Evolutionary conservation across 1,140 invertebrate species (phyloP).

Genomic region (Meteorus sp.): DNA sequence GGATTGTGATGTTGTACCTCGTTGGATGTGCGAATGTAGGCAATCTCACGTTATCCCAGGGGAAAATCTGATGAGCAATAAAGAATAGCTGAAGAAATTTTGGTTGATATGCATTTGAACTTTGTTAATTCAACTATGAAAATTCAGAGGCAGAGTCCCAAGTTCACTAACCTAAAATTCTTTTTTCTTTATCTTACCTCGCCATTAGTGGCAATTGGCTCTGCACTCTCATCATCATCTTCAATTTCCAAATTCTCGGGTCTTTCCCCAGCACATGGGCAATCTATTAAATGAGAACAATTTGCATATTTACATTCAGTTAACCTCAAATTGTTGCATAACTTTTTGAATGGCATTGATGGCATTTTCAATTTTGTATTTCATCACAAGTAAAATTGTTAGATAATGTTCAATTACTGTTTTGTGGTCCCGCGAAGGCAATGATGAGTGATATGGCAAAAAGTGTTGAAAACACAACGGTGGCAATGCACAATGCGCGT

Average conservation of each 20-base stretch:
- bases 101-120: background rate
- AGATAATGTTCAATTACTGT: constrained; percentile 55
- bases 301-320: background rate
- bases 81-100: background rate
- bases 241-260: constrained; percentile 65
- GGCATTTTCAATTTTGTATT: background rate
- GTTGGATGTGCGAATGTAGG: constrained; percentile 79
- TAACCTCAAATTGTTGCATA: background rate
- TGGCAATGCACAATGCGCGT: constrained; percentile 77
- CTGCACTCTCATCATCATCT: constrained; percentile 63
- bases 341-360: no score
- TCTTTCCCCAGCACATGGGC: constrained; percentile 71
- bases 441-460: constrained; percentile 83
- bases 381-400: background rate
- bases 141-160: background rate
- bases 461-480: constrained; percentile 75
- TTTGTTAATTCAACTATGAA: background rate
- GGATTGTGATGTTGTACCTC: constrained; percentile 86
- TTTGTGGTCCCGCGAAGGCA: constrained; percentile 83
- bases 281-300: constrained; percentile 59
- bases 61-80: constrained; percentile 69
- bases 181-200: constrained; percentile 40
- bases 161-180: background rate
- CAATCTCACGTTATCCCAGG: constrained; percentile 85
- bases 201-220: constrained; percentile 74